A percentile compares a stretch with the other conserved stretches of the same genome.
phyloP scores from a whole-genome alignment of 2,888 invertebrate species.

The Mesorhabditis sp. region DNA sequence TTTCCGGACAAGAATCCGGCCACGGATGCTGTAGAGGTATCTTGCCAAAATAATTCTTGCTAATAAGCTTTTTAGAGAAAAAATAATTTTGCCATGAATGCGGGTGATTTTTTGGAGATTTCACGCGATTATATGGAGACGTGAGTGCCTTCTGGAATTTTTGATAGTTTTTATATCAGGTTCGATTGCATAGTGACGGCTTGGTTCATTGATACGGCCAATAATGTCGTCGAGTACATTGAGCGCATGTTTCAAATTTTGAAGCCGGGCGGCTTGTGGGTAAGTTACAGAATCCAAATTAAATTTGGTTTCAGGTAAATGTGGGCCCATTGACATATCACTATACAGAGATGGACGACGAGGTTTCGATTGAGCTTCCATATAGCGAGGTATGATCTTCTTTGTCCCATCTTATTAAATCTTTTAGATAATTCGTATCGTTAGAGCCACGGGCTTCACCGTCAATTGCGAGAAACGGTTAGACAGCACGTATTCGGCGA shows the following conservation, averaged over 20 bases:
- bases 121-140: conserved; percentile 66
- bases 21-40: neutral
- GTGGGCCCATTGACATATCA: conserved; percentile 77
- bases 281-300: conserved; percentile 72
- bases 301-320: conserved; percentile 67
- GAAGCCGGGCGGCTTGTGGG: conserved; percentile 71
- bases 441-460: conserved; percentile 20
- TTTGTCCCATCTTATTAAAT: neutral
- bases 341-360: conserved; percentile 37
- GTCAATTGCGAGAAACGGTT: conserved; percentile 21
- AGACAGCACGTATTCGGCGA: conserved; percentile 26
- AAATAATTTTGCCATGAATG: conserved; percentile 81
- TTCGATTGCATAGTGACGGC: conserved; percentile 93
- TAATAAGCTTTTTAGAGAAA: conserved; percentile 17
- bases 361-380: conserved; percentile 30
- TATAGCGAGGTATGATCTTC: conserved; percentile 18
- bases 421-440: conserved; percentile 18
- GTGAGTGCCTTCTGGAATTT: neutral
- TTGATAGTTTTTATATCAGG: neutral
- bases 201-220: conserved; percentile 97
- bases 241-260: conserved; percentile 75
- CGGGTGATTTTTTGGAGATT: conserved; percentile 92
- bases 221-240: conserved; percentile 88
- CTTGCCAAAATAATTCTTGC: neutral
- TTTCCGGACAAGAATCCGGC: conserved; percentile 3